A percentile compares a stretch with the other conserved stretches of the same genome.
These are phyloP conservation scores for Morpho deidamia DNA, from an alignment of 2,888 invertebrate genomes.

Conservation along the genomic window DNA sequence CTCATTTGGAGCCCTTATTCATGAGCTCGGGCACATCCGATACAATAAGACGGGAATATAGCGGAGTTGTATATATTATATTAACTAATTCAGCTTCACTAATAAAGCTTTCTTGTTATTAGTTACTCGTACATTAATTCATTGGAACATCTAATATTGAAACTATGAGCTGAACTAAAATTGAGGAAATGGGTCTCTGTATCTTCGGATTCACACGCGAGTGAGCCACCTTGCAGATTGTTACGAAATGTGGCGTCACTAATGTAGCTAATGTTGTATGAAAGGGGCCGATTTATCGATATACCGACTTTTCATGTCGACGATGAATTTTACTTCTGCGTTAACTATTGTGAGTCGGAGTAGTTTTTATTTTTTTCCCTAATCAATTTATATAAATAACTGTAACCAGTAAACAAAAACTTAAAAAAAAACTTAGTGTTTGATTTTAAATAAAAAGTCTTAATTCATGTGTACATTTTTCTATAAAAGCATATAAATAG, in stretches of 20 bases:
- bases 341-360: background rate
- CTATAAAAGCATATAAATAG: too few relatives aligned
- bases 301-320: constrained; percentile 54
- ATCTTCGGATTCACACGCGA: constrained; percentile 78
- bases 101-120: too few relatives aligned
- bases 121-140: background rate
- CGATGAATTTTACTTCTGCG: constrained; percentile 4
- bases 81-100: too few relatives aligned
- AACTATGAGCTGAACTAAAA: constrained; percentile 22
- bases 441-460: too few relatives aligned
- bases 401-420: too few relatives aligned
- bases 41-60: too few relatives aligned
- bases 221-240: constrained; percentile 68
- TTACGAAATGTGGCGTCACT: constrained; percentile 75
- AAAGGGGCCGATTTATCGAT: constrained; percentile 71
- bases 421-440: too few relatives aligned
- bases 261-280: constrained; percentile 76
- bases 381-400: too few relatives aligned
- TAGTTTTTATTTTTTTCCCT: background rate
- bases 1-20: too few relatives aligned
- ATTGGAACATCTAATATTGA: constrained; percentile 15
- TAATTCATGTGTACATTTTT: too few relatives aligned
- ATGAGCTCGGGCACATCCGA: too few relatives aligned
- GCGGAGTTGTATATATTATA: too few relatives aligned
- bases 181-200: constrained; percentile 72